Percentiles rank a stretch among this genome's conserved stretches.
Conservation (phyloP, 2,113 vertebrate genomes). For the human region DNA sequence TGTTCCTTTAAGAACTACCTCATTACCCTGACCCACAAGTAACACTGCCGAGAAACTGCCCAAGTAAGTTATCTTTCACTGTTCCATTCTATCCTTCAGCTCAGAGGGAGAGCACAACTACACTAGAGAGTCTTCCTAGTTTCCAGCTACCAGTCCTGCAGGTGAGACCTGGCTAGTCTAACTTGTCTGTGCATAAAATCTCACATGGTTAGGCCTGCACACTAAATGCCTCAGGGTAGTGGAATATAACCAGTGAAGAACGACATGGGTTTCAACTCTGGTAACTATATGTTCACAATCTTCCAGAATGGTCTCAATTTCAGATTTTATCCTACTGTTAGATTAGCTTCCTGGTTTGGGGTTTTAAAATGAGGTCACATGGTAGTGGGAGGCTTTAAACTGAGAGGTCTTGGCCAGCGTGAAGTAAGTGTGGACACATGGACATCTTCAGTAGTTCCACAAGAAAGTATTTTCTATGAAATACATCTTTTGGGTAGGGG, state of each 20-base stretch:
- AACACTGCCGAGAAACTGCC: neutral
- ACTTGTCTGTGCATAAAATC: neutral
- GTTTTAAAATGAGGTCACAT: constrained; percentile 30
- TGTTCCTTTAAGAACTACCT: neutral
- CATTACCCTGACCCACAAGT: neutral
- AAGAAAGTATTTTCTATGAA: constrained; percentile 4
- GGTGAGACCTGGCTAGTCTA: constrained; percentile 52
- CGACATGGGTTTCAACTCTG: neutral
- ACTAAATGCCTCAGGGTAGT: neutral
- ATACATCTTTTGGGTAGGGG: neutral
- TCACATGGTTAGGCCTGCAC: neutral
- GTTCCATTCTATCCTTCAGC: constrained; percentile 59
- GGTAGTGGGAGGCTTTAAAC: constrained; percentile 9
- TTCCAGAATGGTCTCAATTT: constrained; percentile 49
- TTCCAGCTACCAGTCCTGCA: constrained; percentile 66
- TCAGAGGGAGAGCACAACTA: constrained; percentile 46
- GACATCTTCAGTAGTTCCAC: neutral
- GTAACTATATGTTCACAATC: neutral
- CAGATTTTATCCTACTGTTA: neutral
- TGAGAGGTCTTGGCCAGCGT: neutral
- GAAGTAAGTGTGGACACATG: neutral
- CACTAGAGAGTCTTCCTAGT: constrained; percentile 39
- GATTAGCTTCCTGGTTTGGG: constrained; percentile 29
- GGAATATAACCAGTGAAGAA: neutral
- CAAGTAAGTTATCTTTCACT: constrained; percentile 32